Conservation (phyloP, 2,113 vertebrate species). For the Apteryx owenii region DNA sequence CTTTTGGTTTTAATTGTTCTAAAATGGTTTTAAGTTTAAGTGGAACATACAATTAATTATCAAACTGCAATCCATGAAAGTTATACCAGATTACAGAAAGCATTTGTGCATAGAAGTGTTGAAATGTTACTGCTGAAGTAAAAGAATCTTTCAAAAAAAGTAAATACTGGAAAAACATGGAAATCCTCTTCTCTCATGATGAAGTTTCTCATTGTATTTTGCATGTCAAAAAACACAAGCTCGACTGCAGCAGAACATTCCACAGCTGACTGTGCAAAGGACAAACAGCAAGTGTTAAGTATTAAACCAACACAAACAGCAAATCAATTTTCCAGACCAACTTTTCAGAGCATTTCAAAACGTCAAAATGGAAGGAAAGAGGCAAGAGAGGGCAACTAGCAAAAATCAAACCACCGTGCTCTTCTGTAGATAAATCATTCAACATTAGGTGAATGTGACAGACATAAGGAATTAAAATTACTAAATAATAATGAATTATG, state of each 20-base stretch:
- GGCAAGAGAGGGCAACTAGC: neutral
- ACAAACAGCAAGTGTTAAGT: conserved; percentile 13
- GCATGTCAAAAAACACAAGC: neutral
- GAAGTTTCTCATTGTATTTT: neutral
- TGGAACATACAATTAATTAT: neutral
- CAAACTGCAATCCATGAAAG: neutral
- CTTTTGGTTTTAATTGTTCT: neutral
- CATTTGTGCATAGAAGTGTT: neutral
- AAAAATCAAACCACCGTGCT: neutral
- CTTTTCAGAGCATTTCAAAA: conserved; percentile 13
- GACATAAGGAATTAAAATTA: neutral
- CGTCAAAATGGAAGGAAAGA: neutral
- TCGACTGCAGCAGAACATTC: conserved; percentile 19
- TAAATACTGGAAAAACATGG: neutral
- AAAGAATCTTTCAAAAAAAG: neutral
- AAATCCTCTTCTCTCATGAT: neutral
- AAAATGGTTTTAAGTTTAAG: neutral
- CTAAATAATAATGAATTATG: neutral
- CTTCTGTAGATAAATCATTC: neutral
- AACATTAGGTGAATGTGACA: neutral
- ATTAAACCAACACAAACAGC: conserved; percentile 63
- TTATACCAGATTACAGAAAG: neutral
- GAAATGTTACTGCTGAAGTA: neutral
- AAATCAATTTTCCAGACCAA: conserved; percentile 46
- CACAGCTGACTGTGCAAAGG: conserved; percentile 48